A percentile compares a stretch with the other conserved stretches of the same genome.
Evolutionary conservation across 2,113 vertebrate species (phyloP).

Genomic region (Pedionomus torquatus): DNA sequence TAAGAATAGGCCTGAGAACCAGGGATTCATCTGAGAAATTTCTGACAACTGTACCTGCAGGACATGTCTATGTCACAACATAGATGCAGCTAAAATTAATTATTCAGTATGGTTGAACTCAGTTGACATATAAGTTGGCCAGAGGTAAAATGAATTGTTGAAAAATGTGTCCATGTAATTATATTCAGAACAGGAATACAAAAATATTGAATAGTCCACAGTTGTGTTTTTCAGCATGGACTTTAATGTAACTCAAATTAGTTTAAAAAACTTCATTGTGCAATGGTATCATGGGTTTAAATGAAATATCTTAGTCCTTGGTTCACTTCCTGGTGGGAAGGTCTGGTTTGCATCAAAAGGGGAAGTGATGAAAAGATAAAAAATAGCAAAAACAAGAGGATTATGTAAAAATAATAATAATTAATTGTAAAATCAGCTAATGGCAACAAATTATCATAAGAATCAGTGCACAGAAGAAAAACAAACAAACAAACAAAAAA

Average conservation of each 20-base stretch:
- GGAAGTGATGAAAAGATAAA: not conserved
- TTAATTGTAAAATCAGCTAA: not conserved
- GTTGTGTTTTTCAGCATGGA: not conserved
- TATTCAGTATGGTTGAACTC: not conserved
- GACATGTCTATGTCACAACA: not conserved
- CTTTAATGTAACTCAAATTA: not conserved
- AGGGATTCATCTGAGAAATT: not conserved
- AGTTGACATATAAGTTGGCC: not conserved
- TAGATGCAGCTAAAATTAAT: slow-evolving; percentile 4
- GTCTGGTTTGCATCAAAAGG: not conserved
- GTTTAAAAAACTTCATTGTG: not conserved
- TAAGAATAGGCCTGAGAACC: not conserved
- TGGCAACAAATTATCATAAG: not conserved
- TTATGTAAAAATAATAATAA: not conserved
- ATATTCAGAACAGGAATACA: not conserved
- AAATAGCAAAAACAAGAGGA: not conserved
- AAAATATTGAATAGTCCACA: not conserved
- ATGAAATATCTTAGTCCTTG: not conserved
- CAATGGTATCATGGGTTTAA: not conserved
- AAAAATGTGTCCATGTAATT: not conserved
- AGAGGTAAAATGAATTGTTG: slow-evolving; percentile 9
- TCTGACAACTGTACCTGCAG: not conserved
- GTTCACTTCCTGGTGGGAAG: not conserved
- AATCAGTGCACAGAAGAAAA: no score
- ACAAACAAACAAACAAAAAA: no score